A percentile compares a stretch with the other conserved stretches of the same genome.
Evolutionary conservation across 2,888 invertebrate genomes (phyloP).

Genomic region (Automeris io): DNA sequence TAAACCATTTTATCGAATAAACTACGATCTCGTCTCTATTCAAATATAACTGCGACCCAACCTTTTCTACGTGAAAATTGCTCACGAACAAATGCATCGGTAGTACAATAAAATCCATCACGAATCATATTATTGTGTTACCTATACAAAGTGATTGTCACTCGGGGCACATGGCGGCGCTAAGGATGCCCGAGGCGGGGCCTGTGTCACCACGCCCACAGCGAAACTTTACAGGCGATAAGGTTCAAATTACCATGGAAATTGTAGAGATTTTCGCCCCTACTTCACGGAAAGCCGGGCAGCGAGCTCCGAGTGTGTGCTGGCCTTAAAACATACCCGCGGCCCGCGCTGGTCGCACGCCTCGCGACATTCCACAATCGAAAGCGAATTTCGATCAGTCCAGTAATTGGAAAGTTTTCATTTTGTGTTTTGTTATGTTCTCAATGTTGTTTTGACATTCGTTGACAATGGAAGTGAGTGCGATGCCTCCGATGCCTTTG

Average conservation of each 20-base stretch:
- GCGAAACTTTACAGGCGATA: slow-evolving; percentile 48
- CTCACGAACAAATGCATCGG: slow-evolving; percentile 66
- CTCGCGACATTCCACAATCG: slow-evolving; percentile 37
- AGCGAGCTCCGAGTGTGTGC: slow-evolving; percentile 44
- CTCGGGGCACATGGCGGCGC: slow-evolving; percentile 65
- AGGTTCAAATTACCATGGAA: slow-evolving; percentile 68
- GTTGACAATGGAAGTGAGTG: slow-evolving; percentile 78
- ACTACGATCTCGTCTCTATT: slow-evolving; percentile 6
- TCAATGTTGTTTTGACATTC: slow-evolving; percentile 28
- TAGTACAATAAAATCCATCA: slow-evolving; percentile 75
- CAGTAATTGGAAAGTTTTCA: slow-evolving; percentile 13
- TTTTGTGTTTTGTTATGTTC: slow-evolving; percentile 33
- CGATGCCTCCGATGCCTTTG: slow-evolving; percentile 79
- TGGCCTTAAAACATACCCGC: slow-evolving; percentile 61
- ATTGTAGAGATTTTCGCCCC: slow-evolving; percentile 62
- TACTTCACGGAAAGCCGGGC: slow-evolving; percentile 51
- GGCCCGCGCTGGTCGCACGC: slow-evolving; percentile 64
- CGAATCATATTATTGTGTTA: slow-evolving; percentile 76
- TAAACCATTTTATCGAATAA: no score
- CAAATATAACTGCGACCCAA: slow-evolving; percentile 17
- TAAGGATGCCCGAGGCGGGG: slow-evolving; percentile 53
- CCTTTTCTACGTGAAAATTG: slow-evolving; percentile 39
- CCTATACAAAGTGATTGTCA: slow-evolving; percentile 78
- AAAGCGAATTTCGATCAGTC: slow-evolving; percentile 20
- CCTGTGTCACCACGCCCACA: slow-evolving; percentile 55